Conservation (phyloP, 2,113 vertebrate species). For the Oplegnathus fasciatus region DNA sequence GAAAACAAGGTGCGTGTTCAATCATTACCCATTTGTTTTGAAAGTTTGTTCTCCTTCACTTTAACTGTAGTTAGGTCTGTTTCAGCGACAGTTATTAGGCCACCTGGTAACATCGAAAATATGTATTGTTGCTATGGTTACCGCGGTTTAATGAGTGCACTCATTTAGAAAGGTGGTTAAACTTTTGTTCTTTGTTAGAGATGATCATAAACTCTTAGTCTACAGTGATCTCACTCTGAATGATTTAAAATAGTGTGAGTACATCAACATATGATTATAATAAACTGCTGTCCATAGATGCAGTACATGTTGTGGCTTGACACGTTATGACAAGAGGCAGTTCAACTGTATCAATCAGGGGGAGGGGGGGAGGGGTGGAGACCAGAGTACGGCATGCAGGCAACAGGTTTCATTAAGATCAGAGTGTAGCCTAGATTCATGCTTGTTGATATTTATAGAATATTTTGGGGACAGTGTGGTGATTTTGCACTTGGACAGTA, state of each 20-base stretch:
- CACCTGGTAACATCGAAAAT: neutral
- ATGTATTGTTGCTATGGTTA: neutral
- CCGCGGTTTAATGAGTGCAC: neutral
- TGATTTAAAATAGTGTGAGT: neutral
- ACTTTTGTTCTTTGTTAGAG: neutral
- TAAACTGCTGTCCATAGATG: neutral
- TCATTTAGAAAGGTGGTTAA: neutral
- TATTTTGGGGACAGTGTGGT: neutral
- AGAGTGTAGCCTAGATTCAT: neutral
- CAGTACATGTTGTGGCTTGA: neutral
- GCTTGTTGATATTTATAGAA: neutral
- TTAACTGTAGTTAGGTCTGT: neutral
- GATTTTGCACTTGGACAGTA: neutral
- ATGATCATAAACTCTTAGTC: too few species aligned
- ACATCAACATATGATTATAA: neutral
- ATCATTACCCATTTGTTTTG: neutral
- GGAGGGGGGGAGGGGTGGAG: neutral
- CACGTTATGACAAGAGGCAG: neutral
- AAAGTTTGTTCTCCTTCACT: neutral
- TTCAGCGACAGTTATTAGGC: neutral
- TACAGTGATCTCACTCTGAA: too few species aligned
- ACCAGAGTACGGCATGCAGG: neutral
- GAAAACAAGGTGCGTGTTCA: neutral
- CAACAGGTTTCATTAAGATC: neutral
- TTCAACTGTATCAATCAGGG: too few species aligned